Conservation (phyloP, 2,113 vertebrate species). For the Ramphastos sulfuratus region DNA sequence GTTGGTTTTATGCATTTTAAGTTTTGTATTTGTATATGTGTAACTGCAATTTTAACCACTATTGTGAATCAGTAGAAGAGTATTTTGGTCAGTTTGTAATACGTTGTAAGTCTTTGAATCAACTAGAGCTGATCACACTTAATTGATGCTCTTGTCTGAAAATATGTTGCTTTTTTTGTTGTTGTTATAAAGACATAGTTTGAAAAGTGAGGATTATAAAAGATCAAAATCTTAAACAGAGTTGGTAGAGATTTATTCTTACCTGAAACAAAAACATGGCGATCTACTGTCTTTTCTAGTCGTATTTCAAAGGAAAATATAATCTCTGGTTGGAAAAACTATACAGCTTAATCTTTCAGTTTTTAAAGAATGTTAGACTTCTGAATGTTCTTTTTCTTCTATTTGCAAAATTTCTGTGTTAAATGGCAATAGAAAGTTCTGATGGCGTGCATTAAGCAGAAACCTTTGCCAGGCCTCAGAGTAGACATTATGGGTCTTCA, state of each 20-base stretch:
- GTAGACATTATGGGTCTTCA: fast-evolving
- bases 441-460: not conserved
- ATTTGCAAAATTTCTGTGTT: not conserved
- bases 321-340: not conserved
- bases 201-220: not conserved
- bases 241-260: not conserved
- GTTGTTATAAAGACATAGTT: not conserved
- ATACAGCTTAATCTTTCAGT: not conserved
- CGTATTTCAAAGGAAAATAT: not conserved
- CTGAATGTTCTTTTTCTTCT: not conserved
- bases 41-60: not conserved
- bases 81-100: not conserved
- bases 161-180: not conserved
- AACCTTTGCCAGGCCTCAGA: not conserved
- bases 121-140: not conserved
- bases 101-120: not conserved
- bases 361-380: not conserved
- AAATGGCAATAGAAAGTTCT: not conserved
- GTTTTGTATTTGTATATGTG: not conserved
- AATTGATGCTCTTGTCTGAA: not conserved
- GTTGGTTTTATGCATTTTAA: not conserved
- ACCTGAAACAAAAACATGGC: not conserved
- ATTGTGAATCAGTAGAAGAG: not conserved
- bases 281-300: not conserved
- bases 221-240: not conserved